Evolutionary conservation across 1,140 invertebrate genomes (phyloP).

Genomic region (Drosophila ogumai): DNA sequence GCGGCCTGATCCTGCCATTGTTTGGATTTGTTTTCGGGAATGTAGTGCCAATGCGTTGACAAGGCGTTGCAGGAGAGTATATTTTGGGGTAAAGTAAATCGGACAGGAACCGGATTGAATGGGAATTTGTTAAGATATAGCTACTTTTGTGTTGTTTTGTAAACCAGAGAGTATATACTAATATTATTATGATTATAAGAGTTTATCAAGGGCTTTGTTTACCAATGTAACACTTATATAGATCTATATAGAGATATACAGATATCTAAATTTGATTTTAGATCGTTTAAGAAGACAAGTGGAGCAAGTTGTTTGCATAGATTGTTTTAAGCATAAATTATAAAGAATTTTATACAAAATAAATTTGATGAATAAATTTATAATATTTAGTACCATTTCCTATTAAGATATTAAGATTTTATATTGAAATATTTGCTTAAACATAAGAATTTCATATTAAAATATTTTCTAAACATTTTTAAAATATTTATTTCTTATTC

Average conservation of each 20-base stretch:
- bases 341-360: too few relatives aligned
- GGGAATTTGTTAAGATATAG: too few relatives aligned
- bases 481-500: too few relatives aligned
- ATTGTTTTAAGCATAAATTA: too few relatives aligned
- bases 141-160: too few relatives aligned
- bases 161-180: too few relatives aligned
- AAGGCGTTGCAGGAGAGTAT: neutral
- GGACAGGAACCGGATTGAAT: neutral
- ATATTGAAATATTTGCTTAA: neutral
- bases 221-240: neutral
- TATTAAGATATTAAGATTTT: neutral
- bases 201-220: neutral
- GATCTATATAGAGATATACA: neutral
- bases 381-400: too few relatives aligned
- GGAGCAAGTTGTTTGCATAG: too few relatives aligned
- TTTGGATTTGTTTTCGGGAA: slow-evolving; percentile 8
- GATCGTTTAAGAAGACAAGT: neutral
- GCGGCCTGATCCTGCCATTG: slow-evolving; percentile 1
- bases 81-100: neutral
- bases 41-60: slow-evolving; percentile 11
- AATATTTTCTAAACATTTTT: neutral
- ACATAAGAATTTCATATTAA: neutral
- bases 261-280: neutral
- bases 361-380: too few relatives aligned
- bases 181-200: neutral